Evolutionary conservation across 2,888 invertebrate species (phyloP), one percentile per base, ranked within the genome.

Genomic region (Piscicola geometra): DNA sequence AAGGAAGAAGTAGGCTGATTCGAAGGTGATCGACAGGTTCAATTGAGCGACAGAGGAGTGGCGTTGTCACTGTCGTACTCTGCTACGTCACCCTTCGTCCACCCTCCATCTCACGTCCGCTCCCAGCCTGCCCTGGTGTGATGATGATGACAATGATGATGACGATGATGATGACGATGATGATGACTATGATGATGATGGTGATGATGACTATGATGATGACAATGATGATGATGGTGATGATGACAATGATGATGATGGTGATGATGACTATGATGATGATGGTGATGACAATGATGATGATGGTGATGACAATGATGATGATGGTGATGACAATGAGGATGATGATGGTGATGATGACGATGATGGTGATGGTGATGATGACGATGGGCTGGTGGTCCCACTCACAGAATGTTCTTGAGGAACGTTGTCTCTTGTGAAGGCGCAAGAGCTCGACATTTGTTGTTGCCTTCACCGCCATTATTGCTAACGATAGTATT

Each of bases 331-430:
- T 50, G 79, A 79, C 52, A 79, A 80, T 75, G 75, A 79, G 33
- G 77, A 77, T 70, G 80, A 81, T 36, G 76, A 79, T 75, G 78
- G 79, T 47, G 79, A 80, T 41, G 77, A 78, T 36, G 78, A 77
- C 33, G 80, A 81, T 75, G 81, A 82, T 76, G 81, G 81, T 77
- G 81, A 82, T 64, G 82, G 82, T 76, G 82, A 82, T 30, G 82
- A 68, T 35, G 30, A 28, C 5, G 12, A 64, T 28, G 30, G 12
- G 30, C n/a, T n/a, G n/a, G n/a, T n/a, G n/a, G n/a, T n/a, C n/a
- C n/a, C n/a, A n/a, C n/a, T n/a, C n/a, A n/a, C n/a, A n/a, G n/a
- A n/a, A n/a, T n/a, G n/a, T n/a, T n/a, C n/a, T n/a, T n/a, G n/a
- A n/a, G n/a, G n/a, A n/a, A n/a, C n/a, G n/a, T n/a, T n/a, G n/a